A percentile compares a stretch with the other conserved stretches of the same genome.
Evolutionary conservation across 2,113 vertebrate species (phyloP).

Genomic region (Naja naja): DNA sequence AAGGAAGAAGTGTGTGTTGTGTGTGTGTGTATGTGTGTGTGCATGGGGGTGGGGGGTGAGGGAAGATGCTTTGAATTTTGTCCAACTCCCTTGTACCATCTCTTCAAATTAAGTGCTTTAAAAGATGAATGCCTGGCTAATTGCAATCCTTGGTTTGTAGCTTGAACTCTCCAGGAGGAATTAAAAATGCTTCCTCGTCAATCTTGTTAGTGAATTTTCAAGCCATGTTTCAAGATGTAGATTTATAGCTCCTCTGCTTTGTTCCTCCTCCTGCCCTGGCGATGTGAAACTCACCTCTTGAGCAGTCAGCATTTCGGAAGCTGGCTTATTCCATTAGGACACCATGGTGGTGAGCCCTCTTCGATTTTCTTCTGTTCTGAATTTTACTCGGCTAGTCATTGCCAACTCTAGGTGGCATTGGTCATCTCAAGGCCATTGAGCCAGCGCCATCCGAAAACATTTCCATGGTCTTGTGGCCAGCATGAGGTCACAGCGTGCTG

Average conservation of each 20-base stretch:
- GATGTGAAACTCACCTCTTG: background rate
- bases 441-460: rapidly evolving
- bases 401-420: background rate
- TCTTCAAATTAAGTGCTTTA: background rate
- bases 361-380: background rate
- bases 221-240: background rate
- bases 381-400: background rate
- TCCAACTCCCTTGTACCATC: background rate
- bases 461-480: background rate
- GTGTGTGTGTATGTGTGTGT: background rate
- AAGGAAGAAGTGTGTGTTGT: background rate
- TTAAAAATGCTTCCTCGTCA: background rate
- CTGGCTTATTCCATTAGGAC: background rate
- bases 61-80: background rate
- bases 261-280: background rate
- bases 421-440: background rate
- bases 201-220: conserved; percentile 11
- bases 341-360: background rate
- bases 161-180: conserved; percentile 5
- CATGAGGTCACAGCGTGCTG: background rate
- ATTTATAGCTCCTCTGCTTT: background rate
- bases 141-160: background rate
- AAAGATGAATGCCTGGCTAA: background rate
- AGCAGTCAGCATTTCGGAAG: background rate
- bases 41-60: background rate